These are phyloP conservation scores for Taenaris catops DNA, from an alignment of 2,888 invertebrate genomes.

Conservation along the genomic window DNA sequence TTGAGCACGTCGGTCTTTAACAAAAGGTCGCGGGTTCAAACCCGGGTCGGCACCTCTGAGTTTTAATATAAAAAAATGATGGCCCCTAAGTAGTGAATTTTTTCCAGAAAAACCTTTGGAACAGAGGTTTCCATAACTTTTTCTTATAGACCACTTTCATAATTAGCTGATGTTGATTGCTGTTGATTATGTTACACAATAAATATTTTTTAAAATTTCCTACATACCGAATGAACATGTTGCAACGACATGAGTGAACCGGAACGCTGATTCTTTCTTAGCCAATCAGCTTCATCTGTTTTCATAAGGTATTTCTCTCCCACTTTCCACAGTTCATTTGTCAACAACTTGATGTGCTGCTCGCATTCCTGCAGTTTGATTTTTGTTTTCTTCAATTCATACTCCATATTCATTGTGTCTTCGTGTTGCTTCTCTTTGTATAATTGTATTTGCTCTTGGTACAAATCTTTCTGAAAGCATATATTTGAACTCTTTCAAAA, in stretches of 20 bases:
- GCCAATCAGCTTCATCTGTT: constrained; percentile 77
- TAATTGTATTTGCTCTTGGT: constrained; percentile 80
- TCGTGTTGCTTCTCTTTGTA: constrained; percentile 72
- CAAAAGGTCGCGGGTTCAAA: too few relatives aligned
- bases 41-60: too few relatives aligned
- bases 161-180: too few relatives aligned
- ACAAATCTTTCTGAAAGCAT: constrained; percentile 77
- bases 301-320: constrained; percentile 80
- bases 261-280: constrained; percentile 52
- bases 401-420: constrained; percentile 67
- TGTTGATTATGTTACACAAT: too few relatives aligned
- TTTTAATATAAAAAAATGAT: too few relatives aligned
- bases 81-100: too few relatives aligned
- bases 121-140: too few relatives aligned
- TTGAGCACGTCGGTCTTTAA: too few relatives aligned
- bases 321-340: constrained; percentile 80
- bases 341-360: constrained; percentile 63
- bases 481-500: too few relatives aligned
- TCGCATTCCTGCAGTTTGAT: constrained; percentile 66
- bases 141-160: too few relatives aligned
- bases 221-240: constrained; percentile 59
- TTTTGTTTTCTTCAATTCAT: constrained; percentile 72
- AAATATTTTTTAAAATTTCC: neutral
- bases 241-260: constrained; percentile 69
- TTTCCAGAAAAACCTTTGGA: too few relatives aligned